phyloP scores from a whole-genome alignment of 2,797 vertebrate genomes.

The Chloroceryle inda region DNA sequence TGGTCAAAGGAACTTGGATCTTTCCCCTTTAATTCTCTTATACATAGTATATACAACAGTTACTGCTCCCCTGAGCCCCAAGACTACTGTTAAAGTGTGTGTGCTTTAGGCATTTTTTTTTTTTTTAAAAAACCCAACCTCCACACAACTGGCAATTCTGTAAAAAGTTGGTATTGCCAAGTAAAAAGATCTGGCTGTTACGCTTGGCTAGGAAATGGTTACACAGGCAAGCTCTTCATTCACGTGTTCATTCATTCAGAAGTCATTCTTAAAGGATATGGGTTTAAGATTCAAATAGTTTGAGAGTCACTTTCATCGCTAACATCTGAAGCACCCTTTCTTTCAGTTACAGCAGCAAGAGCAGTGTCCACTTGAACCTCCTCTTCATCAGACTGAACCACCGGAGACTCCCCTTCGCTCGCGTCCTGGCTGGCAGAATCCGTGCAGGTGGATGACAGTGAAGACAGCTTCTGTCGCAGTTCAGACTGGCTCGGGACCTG shows the following conservation, averaged over 20 bases:
- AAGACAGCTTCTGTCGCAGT: slow-evolving; percentile 85
- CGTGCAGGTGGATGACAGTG: slow-evolving; percentile 84
- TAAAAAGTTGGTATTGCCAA: slow-evolving; percentile 59
- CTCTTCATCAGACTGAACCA: slow-evolving; percentile 92
- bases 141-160: slow-evolving; percentile 10
- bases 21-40: slow-evolving; percentile 51
- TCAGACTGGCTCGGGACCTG: slow-evolving; percentile 89
- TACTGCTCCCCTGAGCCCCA: slow-evolving; percentile 56
- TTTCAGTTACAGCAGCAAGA: slow-evolving; percentile 77
- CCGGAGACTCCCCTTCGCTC: slow-evolving; percentile 81
- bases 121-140: slow-evolving; percentile 21
- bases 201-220: slow-evolving; percentile 28
- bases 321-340: slow-evolving; percentile 79
- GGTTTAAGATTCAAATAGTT: slow-evolving; percentile 53
- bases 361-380: slow-evolving; percentile 89
- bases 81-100: slow-evolving; percentile 71
- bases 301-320: slow-evolving; percentile 92
- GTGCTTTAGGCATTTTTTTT: slow-evolving; percentile 43
- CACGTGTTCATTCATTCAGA: slow-evolving; percentile 62
- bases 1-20: slow-evolving; percentile 13
- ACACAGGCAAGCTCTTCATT: slow-evolving; percentile 68
- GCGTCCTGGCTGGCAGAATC: slow-evolving; percentile 87
- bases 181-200: slow-evolving; percentile 68
- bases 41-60: slow-evolving; percentile 69
- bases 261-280: slow-evolving; percentile 52